These are phyloP conservation scores for Hemichromis elongatus DNA, from an alignment of 2,113 vertebrate genomes.

Conservation along the genomic window DNA sequence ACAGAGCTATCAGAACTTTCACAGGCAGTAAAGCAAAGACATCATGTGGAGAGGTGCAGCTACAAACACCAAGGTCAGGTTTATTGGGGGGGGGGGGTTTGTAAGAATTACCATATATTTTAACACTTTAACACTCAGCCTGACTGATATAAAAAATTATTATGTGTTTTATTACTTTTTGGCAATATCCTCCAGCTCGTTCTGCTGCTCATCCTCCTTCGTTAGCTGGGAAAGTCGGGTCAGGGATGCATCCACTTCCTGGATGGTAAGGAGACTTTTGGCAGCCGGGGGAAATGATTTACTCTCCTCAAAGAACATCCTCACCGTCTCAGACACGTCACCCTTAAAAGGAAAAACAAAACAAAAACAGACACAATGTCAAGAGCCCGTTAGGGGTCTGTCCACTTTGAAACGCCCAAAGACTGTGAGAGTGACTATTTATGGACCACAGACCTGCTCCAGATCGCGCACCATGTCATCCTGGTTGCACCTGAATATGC, in stretches of 20 bases:
- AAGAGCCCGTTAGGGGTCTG: background rate
- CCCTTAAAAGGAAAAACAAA: conserved; percentile 70
- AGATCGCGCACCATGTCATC: conserved; percentile 94
- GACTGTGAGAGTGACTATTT: fast-evolving
- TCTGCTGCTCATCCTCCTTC: conserved; percentile 97
- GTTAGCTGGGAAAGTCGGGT: conserved; percentile 85
- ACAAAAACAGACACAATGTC: background rate
- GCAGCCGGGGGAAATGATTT: conserved; percentile 84
- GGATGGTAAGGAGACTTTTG: conserved; percentile 92
- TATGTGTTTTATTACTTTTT: conserved; percentile 73
- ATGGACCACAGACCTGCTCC: conserved; percentile 81
- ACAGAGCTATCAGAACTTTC: background rate
- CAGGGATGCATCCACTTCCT: conserved; percentile 90
- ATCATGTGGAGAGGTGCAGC: background rate
- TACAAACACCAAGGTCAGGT: background rate
- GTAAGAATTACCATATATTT: background rate
- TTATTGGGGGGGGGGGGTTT: background rate
- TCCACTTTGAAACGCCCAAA: fast-evolving
- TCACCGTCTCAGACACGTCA: conserved; percentile 92
- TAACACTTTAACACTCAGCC: background rate
- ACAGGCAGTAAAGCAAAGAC: background rate
- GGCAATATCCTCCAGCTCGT: conserved; percentile 82
- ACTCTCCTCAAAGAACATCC: conserved; percentile 94
- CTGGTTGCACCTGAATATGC: conserved; percentile 87
- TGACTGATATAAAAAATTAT: background rate